Conservation (phyloP, 2,797 vertebrate species). For the Arremon aurantiirostris region DNA sequence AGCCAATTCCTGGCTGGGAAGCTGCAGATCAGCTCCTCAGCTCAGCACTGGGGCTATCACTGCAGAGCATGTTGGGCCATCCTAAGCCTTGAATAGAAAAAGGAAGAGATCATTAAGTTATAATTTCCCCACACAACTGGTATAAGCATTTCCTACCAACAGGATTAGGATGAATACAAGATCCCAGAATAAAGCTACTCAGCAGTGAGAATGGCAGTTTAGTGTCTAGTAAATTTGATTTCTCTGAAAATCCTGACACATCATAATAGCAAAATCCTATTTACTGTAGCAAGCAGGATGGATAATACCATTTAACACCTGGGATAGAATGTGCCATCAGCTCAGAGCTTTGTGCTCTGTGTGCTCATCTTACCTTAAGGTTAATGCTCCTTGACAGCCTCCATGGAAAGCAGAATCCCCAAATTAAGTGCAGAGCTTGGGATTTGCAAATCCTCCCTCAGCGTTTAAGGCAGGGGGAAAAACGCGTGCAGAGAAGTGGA, state of each 20-base stretch:
- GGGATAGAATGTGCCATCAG: conserved; percentile 66
- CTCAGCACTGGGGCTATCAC: conserved; percentile 53
- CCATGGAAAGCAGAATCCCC: conserved; percentile 67
- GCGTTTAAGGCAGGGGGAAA: background rate
- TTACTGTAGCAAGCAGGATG: conserved; percentile 77
- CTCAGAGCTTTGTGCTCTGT: conserved; percentile 70
- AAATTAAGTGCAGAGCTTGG: conserved; percentile 70
- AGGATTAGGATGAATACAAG: conserved; percentile 76
- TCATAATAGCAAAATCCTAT: conserved; percentile 84
- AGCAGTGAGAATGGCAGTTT: conserved; percentile 74
- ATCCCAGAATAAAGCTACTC: conserved; percentile 80
- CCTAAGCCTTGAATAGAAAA: conserved; percentile 64
- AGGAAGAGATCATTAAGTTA: conserved; percentile 79
- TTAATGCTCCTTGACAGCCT: conserved; percentile 78
- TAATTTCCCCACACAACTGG: conserved; percentile 79
- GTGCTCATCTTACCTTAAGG: conserved; percentile 74
- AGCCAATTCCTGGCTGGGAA: conserved; percentile 50
- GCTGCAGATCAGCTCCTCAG: conserved; percentile 49
- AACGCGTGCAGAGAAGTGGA: conserved; percentile 36
- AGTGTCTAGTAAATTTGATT: conserved; percentile 81
- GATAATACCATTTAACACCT: conserved; percentile 82
- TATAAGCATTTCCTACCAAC: conserved; percentile 78
- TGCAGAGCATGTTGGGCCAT: conserved; percentile 60
- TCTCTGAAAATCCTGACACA: conserved; percentile 81
- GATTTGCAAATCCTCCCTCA: conserved; percentile 70